These are phyloP conservation scores for Hecatera dysodea DNA, from an alignment of 2,888 invertebrate genomes.

Conservation along the genomic window DNA sequence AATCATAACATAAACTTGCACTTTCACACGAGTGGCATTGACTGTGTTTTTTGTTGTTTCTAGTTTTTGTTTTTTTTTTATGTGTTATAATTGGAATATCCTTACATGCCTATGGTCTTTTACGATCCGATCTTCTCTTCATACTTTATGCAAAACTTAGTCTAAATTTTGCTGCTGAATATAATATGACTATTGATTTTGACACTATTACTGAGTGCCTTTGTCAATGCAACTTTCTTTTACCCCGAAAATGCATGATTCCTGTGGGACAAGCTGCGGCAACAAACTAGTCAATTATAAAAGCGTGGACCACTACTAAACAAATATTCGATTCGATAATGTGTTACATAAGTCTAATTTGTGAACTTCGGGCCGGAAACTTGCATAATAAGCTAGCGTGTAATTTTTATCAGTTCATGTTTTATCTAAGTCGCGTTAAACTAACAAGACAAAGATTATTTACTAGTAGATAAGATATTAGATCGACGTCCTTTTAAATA, in stretches of 20 bases:
- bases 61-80: constrained; percentile 19
- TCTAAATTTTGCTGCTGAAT: too few relatives aligned
- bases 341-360: constrained; percentile 45
- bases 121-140: background rate
- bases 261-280: background rate
- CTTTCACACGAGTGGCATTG: constrained; percentile 67
- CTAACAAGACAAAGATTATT: constrained; percentile 47
- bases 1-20: constrained; percentile 68
- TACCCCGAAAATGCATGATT: background rate
- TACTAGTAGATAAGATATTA: constrained; percentile 49
- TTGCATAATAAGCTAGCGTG: constrained; percentile 40
- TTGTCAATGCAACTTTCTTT: too few relatives aligned
- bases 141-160: too few relatives aligned
- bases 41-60: constrained; percentile 28
- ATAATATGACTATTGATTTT: too few relatives aligned
- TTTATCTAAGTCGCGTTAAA: constrained; percentile 20
- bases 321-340: constrained; percentile 33
- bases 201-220: background rate
- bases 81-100: constrained; percentile 38
- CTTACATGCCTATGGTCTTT: background rate
- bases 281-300: background rate
- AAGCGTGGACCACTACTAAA: constrained; percentile 18
- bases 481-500: constrained; percentile 21
- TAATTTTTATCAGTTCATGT: constrained; percentile 44
- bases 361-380: constrained; percentile 44